Conservation (phyloP, 2,113 vertebrate species). For the Pithys albifrons region DNA sequence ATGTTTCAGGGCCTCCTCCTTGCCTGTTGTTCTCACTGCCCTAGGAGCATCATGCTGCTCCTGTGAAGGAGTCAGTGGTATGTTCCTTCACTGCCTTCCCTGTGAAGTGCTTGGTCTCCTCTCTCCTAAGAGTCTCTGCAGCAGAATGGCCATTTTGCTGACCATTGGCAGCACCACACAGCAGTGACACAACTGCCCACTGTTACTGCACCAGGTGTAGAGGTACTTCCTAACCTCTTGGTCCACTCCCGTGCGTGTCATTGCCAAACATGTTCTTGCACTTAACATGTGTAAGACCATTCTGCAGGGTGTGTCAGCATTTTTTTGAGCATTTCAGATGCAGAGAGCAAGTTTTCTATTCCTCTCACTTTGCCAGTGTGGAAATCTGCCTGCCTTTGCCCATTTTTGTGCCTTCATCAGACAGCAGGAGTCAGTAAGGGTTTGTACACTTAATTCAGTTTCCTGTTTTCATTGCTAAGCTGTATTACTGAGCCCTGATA, state of each 20-base stretch:
- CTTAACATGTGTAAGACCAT: neutral
- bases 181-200: rapidly evolving
- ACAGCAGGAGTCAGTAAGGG: neutral
- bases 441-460: neutral
- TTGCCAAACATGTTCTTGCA: neutral
- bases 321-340: neutral
- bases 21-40: neutral
- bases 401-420: neutral
- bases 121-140: neutral
- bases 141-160: neutral
- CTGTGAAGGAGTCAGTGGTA: neutral
- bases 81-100: neutral
- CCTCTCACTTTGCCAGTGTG: neutral
- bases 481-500: neutral
- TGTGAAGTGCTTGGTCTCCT: neutral
- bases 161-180: neutral
- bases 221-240: neutral
- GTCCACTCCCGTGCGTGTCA: rapidly evolving
- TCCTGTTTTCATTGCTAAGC: neutral
- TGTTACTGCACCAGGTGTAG: neutral
- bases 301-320: neutral
- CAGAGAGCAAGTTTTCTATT: neutral
- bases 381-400: neutral
- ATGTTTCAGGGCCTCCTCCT: neutral
- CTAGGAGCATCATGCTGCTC: neutral